A percentile compares a stretch with the other conserved stretches of the same genome.
Conservation (phyloP, 2,797 vertebrate genomes). For the Peromyscus aztecus region DNA sequence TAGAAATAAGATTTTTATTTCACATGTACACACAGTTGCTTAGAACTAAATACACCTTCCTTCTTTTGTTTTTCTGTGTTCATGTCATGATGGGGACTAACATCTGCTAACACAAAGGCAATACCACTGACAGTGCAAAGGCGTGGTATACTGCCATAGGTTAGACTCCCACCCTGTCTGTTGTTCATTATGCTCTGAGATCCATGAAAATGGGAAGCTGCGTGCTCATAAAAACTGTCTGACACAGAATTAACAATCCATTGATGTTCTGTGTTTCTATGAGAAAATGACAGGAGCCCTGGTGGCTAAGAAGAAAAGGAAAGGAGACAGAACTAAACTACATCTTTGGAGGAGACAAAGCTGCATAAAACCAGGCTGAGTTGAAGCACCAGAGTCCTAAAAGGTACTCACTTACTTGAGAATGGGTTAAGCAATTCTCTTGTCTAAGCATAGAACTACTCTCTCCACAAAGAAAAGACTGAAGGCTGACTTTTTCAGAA, state of each 20-base stretch:
- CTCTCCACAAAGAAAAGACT: neutral
- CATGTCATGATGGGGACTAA: neutral
- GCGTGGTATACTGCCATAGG: no score
- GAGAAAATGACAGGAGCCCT: neutral
- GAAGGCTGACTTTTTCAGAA: neutral
- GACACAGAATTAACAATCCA: neutral
- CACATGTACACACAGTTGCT: neutral
- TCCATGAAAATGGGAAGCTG: neutral
- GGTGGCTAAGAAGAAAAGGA: neutral
- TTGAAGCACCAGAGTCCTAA: neutral
- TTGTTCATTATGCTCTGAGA: neutral
- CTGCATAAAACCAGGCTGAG: neutral
- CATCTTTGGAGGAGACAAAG: neutral
- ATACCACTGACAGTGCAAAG: neutral
- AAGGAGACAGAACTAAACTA: neutral
- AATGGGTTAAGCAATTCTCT: neutral
- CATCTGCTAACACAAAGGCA: neutral
- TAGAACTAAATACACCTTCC: neutral
- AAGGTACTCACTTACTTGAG: neutral
- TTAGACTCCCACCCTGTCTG: neutral
- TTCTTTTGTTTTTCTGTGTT: neutral
- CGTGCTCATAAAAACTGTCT: neutral
- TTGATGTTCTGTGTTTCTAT: neutral
- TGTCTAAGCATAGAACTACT: neutral
- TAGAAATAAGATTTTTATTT: neutral